Base-by-base conservation (phyloP, 2,113 vertebrate species). In the Antennarius striatus region DNA sequence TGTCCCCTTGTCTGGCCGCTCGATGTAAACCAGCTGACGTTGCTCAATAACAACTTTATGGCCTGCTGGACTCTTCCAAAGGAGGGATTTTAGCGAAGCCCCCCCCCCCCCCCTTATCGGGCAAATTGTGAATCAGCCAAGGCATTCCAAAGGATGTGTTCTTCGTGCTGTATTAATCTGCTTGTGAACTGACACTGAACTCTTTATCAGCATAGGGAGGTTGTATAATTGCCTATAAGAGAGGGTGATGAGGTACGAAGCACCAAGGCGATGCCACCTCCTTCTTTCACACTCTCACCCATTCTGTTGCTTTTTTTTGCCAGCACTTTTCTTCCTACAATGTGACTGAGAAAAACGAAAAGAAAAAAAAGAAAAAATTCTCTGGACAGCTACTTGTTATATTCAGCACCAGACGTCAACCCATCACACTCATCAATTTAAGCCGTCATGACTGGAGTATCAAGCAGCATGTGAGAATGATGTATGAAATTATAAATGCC, bases 171-270 rank as follows among this genome's bases (percentile, higher is more conserved):
- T 73, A 81, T 82, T 85, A 91, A 90, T 89, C 86, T 87, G 71
- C 74, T 28, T 53, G 73, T 90, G 90, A 91, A 91, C 91, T 88
- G 80, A 89, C 80, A 82, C 75, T 90, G 90, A 91, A 92, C 88
- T 82, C 82, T 78, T 86, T 89, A 90, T 90, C 88, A 77, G 81
- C 63, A 36, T 13, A 17, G 45, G 65, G 75, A 47, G 71, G 62
- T 49, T 43, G 52, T 61, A 78, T 82, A 80, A 86, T 84, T 81
- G 63, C 64, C 65, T 67, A 48, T 1, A 2, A 66, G 68, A 64
- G 62, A 63, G 64, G 53, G 29, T n/a, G 10, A 28, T 43, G 47
- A 79, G 62, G 67, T 68, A 63, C 74, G 53, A 64, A 42, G 57
- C 57, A 67, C 59, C 50, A 15, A 59, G 56, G 52, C 63, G n/a